Percentiles rank a stretch among this genome's conserved stretches.
Conservation (phyloP, 1,140 invertebrate genomes). For the Brachionus koreanus region DNA sequence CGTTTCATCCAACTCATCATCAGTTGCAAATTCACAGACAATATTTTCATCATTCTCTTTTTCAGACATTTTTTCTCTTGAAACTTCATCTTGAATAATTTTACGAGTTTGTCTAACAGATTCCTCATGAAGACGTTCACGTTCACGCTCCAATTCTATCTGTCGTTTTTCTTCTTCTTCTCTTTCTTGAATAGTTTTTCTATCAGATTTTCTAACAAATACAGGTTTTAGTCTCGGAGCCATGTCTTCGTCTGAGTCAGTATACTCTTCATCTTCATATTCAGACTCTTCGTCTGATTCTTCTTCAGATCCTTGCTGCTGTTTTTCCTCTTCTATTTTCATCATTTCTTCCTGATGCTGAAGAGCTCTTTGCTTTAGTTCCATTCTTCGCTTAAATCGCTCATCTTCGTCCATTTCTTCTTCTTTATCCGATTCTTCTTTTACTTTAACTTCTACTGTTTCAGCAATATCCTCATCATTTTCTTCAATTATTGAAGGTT, state of each 20-base stretch:
- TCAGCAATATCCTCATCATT: conserved; percentile 65
- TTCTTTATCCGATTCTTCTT: conserved; percentile 54
- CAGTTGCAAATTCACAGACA: conserved; percentile 77
- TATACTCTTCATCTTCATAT: conserved; percentile 68
- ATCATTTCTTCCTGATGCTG: conserved; percentile 54
- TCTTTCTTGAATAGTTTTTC: conserved; percentile 88
- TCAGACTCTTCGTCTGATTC: conserved; percentile 67
- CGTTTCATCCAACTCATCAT: conserved; percentile 95
- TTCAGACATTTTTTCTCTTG: conserved; percentile 58
- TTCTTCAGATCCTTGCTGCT: conserved; percentile 66
- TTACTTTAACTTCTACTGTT: conserved; percentile 69
- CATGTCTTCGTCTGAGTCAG: conserved; percentile 64
- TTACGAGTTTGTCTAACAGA: conserved; percentile 75
- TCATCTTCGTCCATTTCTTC: conserved; percentile 46
- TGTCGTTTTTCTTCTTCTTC: conserved; percentile 80
- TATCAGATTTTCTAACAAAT: conserved; percentile 85
- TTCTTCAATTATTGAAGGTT: conserved; percentile 60
- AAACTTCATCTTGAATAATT: conserved; percentile 81
- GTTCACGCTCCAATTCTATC: conserved; percentile 75
- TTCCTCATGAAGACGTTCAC: conserved; percentile 75
- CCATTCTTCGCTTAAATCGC: conserved; percentile 44
- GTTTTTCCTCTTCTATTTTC: conserved; percentile 64
- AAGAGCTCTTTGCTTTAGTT: conserved; percentile 37
- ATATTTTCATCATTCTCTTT: conserved; percentile 65
- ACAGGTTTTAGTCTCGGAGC: conserved; percentile 89